These are phyloP conservation scores for Sepiola atlantica DNA, from an alignment of 2,888 invertebrate species.

Conservation along the genomic window DNA sequence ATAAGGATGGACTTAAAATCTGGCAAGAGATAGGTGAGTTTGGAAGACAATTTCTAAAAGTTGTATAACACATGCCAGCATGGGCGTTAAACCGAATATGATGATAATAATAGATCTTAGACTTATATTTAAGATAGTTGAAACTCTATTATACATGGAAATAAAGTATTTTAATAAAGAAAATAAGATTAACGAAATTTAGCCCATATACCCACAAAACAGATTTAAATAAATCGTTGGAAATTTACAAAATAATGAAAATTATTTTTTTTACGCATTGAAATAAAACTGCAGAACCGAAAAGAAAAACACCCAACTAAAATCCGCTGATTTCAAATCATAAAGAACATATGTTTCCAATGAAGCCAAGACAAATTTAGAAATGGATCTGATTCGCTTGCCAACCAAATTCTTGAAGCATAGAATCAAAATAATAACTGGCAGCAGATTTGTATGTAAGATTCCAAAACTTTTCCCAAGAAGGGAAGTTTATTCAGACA, in stretches of 20 bases:
- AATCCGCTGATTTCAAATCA: neutral
- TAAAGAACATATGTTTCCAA: neutral
- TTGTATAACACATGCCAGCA: too few species aligned
- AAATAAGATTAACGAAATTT: too few species aligned
- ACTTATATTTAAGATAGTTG: too few species aligned
- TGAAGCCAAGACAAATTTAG: neutral
- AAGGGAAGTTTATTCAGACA: slow-evolving; percentile 3
- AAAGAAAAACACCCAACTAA: neutral
- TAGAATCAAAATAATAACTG: slow-evolving; percentile 5
- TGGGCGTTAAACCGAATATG: too few species aligned
- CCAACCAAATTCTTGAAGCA: neutral
- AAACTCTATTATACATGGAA: too few species aligned
- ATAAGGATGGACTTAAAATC: too few species aligned
- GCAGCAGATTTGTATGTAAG: neutral
- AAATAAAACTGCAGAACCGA: neutral
- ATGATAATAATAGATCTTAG: too few species aligned
- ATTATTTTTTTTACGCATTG: neutral
- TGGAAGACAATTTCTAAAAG: too few species aligned
- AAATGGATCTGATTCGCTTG: neutral
- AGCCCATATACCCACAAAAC: too few species aligned
- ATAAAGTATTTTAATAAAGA: too few species aligned
- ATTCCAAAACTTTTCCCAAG: neutral
- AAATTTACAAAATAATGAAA: neutral
- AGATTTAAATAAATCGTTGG: neutral
- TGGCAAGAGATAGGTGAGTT: too few species aligned